A percentile compares a stretch with the other conserved stretches of the same genome.
phyloP scores from a whole-genome alignment of 2,113 vertebrate species.

The Colossoma macropomum region DNA sequence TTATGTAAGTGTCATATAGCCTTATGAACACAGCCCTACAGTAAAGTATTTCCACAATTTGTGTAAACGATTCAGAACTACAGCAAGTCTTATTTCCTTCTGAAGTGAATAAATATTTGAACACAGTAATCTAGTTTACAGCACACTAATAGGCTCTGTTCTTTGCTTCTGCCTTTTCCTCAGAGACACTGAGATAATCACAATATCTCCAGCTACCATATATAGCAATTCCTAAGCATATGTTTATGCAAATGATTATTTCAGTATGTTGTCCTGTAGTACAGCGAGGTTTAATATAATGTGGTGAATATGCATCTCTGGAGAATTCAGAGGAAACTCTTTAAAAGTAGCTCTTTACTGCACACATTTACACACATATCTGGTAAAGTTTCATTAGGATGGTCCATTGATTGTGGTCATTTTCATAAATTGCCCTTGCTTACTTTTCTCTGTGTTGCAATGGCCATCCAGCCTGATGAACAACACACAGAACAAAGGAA shows the following conservation, averaged over 20 bases:
- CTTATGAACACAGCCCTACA: too few species aligned
- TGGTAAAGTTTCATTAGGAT: background rate
- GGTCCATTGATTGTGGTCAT: background rate
- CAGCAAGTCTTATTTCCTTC: background rate
- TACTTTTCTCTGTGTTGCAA: background rate
- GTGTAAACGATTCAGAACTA: background rate
- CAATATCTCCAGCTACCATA: background rate
- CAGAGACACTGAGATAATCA: background rate
- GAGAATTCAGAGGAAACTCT: background rate
- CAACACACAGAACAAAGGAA: conserved; percentile 43
- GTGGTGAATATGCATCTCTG: conserved; percentile 4
- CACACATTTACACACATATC: background rate
- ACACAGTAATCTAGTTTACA: conserved; percentile 1
- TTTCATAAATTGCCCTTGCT: background rate
- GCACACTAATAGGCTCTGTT: conserved; percentile 3
- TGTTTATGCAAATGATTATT: conserved; percentile 38
- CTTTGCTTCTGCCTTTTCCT: background rate
- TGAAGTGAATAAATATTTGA: conserved; percentile 32
- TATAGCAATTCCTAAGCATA: background rate
- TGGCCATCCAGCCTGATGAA: conserved; percentile 47
- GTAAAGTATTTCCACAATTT: too few species aligned
- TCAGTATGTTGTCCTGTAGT: background rate
- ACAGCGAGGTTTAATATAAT: conserved; percentile 1
- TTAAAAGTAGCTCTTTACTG: background rate
- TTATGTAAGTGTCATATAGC: too few species aligned